Conservation (phyloP, 37 sponge, comb jelly and placozoan genomes). For the Aplysina aerophoba region DNA sequence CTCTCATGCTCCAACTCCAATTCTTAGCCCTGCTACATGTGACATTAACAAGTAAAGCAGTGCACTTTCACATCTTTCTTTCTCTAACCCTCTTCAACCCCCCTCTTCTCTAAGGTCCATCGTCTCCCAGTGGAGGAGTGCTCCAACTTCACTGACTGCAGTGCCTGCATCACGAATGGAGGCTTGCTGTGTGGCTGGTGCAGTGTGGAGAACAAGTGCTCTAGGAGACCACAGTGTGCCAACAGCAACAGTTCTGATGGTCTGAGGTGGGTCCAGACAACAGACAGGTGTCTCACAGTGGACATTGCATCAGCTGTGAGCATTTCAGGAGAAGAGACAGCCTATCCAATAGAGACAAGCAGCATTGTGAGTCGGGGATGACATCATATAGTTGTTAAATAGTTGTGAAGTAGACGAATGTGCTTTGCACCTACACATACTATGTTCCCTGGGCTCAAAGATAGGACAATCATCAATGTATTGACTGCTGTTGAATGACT, state of each 20-base stretch:
- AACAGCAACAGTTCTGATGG: constrained; percentile 39
- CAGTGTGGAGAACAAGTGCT: constrained; percentile 87
- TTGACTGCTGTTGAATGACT: too few relatives aligned
- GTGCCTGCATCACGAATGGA: constrained; percentile 30
- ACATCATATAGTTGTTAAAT: too few relatives aligned
- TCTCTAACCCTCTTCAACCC: background rate
- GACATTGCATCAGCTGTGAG: constrained; percentile 9
- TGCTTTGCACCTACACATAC: too few relatives aligned
- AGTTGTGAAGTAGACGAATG: too few relatives aligned
- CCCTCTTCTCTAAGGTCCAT: constrained; percentile 40
- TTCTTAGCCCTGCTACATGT: too few relatives aligned
- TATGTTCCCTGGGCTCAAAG: too few relatives aligned
- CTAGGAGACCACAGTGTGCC: constrained; percentile 65
- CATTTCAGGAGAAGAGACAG: constrained; percentile 11
- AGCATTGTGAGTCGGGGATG: background rate
- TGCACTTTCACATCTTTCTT: too few relatives aligned
- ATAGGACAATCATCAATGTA: too few relatives aligned
- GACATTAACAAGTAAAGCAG: too few relatives aligned
- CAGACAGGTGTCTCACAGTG: background rate
- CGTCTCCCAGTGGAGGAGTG: constrained; percentile 59
- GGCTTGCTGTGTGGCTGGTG: constrained; percentile 89
- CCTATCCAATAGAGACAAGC: background rate
- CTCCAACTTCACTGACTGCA: constrained; percentile 46
- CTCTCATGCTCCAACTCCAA: too few relatives aligned
- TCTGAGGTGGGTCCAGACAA: constrained; percentile 18